Conservation (phyloP, 2,113 vertebrate species). For the Triplophysa rosa region DNA sequence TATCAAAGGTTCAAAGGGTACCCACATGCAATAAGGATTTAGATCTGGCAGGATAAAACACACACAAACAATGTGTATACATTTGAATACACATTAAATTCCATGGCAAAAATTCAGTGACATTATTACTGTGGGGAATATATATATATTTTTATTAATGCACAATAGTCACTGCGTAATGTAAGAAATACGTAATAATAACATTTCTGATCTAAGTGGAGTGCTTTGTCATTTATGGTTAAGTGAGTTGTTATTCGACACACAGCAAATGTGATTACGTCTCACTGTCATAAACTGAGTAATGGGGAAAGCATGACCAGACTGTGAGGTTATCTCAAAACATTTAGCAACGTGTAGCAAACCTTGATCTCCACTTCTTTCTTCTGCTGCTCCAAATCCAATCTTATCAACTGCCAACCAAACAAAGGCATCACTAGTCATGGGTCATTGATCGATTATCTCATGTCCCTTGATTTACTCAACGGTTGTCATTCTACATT, state of each 20-base stretch:
- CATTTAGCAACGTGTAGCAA: conserved; percentile 42
- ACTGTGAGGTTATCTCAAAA: conserved; percentile 40
- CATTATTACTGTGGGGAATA: neutral
- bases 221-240: neutral
- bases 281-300: conserved; percentile 10
- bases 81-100: neutral
- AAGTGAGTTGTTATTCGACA: neutral
- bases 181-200: neutral
- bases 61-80: neutral
- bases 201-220: no score
- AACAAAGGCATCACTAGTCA: neutral
- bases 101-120: neutral
- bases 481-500: neutral
- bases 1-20: conserved; percentile 59
- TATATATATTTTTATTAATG: neutral
- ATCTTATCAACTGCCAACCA: conserved; percentile 23
- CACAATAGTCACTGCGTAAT: neutral
- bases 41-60: conserved; percentile 7
- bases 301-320: conserved; percentile 4
- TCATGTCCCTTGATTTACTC: conserved; percentile 20
- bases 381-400: neutral
- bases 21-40: neutral
- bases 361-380: conserved; percentile 36
- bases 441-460: conserved; percentile 25
- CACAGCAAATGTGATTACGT: neutral